phyloP scores from a whole-genome alignment of 2,113 vertebrate species.

The Platanista minor region DNA sequence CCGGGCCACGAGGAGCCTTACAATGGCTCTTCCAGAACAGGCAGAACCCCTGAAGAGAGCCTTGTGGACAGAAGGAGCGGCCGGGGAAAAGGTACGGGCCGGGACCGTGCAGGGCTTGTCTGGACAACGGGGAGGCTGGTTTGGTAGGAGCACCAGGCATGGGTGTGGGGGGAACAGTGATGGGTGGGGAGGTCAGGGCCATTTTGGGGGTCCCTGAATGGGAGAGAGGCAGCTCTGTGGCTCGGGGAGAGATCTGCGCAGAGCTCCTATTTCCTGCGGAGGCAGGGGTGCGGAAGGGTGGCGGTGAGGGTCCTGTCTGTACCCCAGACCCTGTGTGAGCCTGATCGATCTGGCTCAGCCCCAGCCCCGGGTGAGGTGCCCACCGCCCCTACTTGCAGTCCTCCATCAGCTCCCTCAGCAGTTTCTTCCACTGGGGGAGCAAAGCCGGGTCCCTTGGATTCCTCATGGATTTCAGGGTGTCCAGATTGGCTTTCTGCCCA shows the following conservation, averaged over 20 bases:
- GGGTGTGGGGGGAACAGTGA: too few relatives aligned
- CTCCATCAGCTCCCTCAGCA: constrained; percentile 70
- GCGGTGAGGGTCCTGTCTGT: accelerated
- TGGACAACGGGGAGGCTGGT: neutral
- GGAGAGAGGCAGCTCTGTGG: neutral
- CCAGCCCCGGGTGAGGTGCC: neutral
- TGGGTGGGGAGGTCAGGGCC: neutral
- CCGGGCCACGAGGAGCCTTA: neutral
- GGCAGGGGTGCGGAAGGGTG: neutral
- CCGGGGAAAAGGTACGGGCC: accelerated
- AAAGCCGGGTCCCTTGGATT: neutral
- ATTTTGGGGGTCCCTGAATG: neutral
- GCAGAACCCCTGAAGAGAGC: neutral
- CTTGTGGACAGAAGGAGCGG: neutral
- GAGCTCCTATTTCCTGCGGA: neutral
- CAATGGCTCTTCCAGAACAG: neutral
- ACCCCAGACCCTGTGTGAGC: neutral
- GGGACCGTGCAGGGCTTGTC: accelerated
- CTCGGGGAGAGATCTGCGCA: neutral
- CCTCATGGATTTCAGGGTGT: constrained; percentile 38
- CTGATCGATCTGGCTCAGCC: neutral
- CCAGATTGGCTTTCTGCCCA: constrained; percentile 76
- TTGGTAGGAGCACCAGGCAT: accelerated
- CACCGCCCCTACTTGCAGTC: constrained; percentile 74
- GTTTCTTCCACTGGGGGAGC: constrained; percentile 44